Conservation (phyloP, 2,888 invertebrate species). For the Amorpha juglandis region DNA sequence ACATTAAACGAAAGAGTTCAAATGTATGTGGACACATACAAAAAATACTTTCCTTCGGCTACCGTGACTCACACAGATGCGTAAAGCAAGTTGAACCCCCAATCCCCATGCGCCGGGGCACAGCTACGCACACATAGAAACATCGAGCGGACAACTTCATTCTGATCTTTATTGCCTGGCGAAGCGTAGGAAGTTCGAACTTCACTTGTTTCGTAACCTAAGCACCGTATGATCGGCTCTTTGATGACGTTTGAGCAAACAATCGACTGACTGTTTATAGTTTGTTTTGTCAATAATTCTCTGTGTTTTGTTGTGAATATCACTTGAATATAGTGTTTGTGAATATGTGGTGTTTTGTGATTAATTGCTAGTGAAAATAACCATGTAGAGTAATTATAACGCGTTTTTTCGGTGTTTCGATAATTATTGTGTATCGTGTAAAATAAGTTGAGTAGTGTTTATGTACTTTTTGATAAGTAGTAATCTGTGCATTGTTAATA, state of each 20-base stretch:
- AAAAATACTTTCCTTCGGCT: constrained; percentile 27
- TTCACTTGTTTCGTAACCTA: constrained; percentile 65
- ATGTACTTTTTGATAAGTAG: constrained; percentile 1
- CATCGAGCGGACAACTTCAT: constrained; percentile 71
- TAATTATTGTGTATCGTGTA: constrained; percentile 20
- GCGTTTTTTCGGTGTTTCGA: constrained; percentile 13
- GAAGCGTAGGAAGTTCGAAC: constrained; percentile 56
- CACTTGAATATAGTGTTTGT: constrained; percentile 42
- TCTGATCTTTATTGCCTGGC: constrained; percentile 57
- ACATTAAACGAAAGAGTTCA: neutral
- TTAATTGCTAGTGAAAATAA: constrained; percentile 11
- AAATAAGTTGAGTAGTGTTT: constrained; percentile 9
- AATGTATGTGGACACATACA: neutral
- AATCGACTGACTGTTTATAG: constrained; percentile 61
- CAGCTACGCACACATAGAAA: constrained; percentile 52
- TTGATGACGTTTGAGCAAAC: constrained; percentile 72
- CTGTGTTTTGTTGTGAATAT: constrained; percentile 48
- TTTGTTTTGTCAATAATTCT: constrained; percentile 76
- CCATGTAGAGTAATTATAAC: constrained; percentile 3
- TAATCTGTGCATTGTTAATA: neutral
- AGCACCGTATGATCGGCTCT: constrained; percentile 67
- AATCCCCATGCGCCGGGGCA: constrained; percentile 54
- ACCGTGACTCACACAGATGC: constrained; percentile 45
- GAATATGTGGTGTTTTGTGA: constrained; percentile 43
- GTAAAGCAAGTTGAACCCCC: constrained; percentile 41